A percentile compares a stretch with the other conserved stretches of the same genome.
These are phyloP conservation scores for Denticeps clupeoides DNA, from an alignment of 2,797 vertebrate genomes.

Conservation along the genomic window DNA sequence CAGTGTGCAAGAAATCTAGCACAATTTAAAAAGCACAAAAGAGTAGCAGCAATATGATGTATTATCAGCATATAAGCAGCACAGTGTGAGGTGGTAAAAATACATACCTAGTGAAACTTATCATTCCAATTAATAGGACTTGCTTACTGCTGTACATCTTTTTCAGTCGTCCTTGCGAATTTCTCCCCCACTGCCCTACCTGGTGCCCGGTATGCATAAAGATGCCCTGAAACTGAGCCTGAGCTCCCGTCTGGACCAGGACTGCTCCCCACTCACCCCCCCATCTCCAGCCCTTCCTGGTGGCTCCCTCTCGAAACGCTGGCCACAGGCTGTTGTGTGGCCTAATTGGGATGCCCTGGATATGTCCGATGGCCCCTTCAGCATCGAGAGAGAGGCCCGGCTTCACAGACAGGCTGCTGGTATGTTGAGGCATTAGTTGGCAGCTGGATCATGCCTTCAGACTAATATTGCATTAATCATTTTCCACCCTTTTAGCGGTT, in stretches of 20 bases:
- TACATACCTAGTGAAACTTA: too few relatives aligned
- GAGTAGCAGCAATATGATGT: too few relatives aligned
- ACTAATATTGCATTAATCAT: too few relatives aligned
- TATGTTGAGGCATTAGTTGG: too few relatives aligned
- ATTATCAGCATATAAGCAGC: too few relatives aligned
- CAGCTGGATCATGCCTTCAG: too few relatives aligned
- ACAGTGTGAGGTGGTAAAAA: too few relatives aligned
- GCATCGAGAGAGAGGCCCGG: conserved; percentile 91
- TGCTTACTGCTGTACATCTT: too few relatives aligned
- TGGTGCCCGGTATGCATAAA: conserved; percentile 74
- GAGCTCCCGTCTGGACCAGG: conserved; percentile 72
- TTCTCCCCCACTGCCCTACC: conserved; percentile 86
- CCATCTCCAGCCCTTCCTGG: conserved; percentile 60
- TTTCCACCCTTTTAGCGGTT: too few relatives aligned
- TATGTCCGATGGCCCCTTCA: conserved; percentile 80
- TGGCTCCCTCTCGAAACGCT: conserved; percentile 73
- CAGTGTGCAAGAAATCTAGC: too few relatives aligned
- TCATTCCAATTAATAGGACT: too few relatives aligned
- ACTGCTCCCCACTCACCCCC: conserved; percentile 64
- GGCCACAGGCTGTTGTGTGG: conserved; percentile 84
- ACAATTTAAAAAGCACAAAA: too few relatives aligned
- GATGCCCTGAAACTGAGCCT: conserved; percentile 76
- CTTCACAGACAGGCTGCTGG: conserved; percentile 94
- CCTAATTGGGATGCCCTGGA: conserved; percentile 79
- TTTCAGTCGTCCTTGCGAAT: conserved; percentile 92